Evolutionary conservation across 2,797 vertebrate genomes (phyloP).

Genomic region (Philypnodon macrostomus): DNA sequence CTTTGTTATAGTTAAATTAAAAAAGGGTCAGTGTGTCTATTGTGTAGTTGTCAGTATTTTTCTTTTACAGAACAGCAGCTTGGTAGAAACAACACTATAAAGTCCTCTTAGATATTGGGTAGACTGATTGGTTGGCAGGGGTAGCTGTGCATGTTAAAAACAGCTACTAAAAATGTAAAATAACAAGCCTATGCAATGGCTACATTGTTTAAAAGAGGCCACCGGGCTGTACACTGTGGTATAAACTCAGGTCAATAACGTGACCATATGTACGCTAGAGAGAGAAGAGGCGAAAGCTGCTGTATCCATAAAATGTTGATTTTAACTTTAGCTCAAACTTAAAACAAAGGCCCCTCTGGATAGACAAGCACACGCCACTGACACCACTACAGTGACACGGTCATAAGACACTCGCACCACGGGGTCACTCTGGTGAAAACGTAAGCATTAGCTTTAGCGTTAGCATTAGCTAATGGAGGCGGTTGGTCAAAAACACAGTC

Average conservation of each 20-base stretch:
- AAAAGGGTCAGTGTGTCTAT: conserved; percentile 49
- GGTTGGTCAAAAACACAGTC: conserved; percentile 79
- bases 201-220: conserved; percentile 61
- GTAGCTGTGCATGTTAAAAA: conserved; percentile 49
- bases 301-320: conserved; percentile 60
- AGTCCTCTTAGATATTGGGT: conserved; percentile 45
- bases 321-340: conserved; percentile 57
- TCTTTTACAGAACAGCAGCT: conserved; percentile 63
- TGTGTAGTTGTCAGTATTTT: conserved; percentile 17
- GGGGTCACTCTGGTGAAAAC: conserved; percentile 33
- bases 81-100: conserved; percentile 53
- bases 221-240: conserved; percentile 41
- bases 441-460: conserved; percentile 38
- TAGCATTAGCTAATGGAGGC: conserved; percentile 64
- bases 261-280: conserved; percentile 24
- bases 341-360: conserved; percentile 68
- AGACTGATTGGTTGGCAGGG: conserved; percentile 52
- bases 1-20: conserved; percentile 41
- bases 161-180: conserved; percentile 50
- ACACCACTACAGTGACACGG: conserved; percentile 73
- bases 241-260: conserved; percentile 39
- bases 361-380: conserved; percentile 60
- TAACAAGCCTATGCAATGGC: conserved; percentile 60
- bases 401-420: conserved; percentile 67
- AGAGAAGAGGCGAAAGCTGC: conserved; percentile 59